These are phyloP conservation scores for Amazona guildingii DNA, from an alignment of 2,113 vertebrate species.

Conservation along the genomic window DNA sequence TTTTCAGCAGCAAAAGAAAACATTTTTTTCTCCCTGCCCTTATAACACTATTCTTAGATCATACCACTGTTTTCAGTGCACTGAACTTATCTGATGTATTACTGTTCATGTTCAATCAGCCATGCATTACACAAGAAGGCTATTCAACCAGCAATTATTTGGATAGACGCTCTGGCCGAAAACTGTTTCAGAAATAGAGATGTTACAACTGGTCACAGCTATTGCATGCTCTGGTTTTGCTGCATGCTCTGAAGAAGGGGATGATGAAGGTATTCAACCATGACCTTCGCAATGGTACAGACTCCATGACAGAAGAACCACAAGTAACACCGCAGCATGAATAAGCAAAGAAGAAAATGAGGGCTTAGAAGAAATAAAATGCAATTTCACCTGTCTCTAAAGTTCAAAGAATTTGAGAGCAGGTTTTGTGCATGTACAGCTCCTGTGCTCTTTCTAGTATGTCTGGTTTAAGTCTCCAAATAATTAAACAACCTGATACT, in stretches of 20 bases:
- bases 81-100: neutral
- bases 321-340: neutral
- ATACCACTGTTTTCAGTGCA: neutral
- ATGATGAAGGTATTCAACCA: neutral
- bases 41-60: neutral
- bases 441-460: neutral
- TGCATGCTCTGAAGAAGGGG: neutral
- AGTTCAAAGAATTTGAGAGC: neutral
- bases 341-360: neutral
- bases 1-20: neutral
- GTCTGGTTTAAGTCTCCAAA: neutral
- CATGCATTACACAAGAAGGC: neutral
- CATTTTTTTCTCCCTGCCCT: neutral
- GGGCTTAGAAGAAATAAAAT: neutral
- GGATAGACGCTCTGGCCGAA: neutral
- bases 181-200: neutral
- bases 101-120: neutral
- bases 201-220: neutral
- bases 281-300: neutral
- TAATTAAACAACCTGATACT: neutral
- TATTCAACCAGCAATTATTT: neutral
- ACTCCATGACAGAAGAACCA: neutral
- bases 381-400: neutral
- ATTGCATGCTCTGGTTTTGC: neutral
- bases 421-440: neutral